Evolutionary conservation across 2,888 invertebrate genomes (phyloP).

Genomic region (Ophraella communa): DNA sequence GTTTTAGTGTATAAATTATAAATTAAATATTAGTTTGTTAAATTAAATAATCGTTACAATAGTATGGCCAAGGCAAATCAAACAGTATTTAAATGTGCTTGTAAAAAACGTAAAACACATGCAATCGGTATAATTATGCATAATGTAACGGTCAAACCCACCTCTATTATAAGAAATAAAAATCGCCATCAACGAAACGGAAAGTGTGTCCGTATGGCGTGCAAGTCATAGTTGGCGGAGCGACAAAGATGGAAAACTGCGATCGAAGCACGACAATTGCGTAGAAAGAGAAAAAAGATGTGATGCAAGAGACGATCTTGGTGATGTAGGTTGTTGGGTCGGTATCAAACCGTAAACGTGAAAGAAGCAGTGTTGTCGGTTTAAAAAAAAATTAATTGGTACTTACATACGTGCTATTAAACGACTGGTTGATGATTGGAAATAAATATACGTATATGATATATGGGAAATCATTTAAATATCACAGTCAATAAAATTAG

Average conservation of each 20-base stretch:
- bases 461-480: no score
- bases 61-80: no score
- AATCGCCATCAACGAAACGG: conserved; percentile 21
- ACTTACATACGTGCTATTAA: background rate
- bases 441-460: no score
- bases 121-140: background rate
- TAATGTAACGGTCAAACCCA: background rate
- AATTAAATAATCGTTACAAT: no score
- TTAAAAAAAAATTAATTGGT: background rate
- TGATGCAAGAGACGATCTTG: conserved; percentile 55
- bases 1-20: no score
- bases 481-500: no score
- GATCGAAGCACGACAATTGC: conserved; percentile 20
- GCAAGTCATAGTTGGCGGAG: conserved; percentile 33
- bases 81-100: no score
- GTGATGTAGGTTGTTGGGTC: conserved; percentile 56
- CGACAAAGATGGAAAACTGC: conserved; percentile 19
- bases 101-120: no score
- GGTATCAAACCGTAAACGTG: conserved; percentile 41
- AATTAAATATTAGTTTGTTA: no score
- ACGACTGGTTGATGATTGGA: background rate
- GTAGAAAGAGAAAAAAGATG: conserved; percentile 33
- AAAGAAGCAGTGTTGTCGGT: conserved; percentile 24
- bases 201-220: conserved; percentile 31
- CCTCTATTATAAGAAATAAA: conserved; percentile 18